Evolutionary conservation across 1,140 invertebrate genomes (phyloP).

Genomic region (Psix sp.): DNA sequence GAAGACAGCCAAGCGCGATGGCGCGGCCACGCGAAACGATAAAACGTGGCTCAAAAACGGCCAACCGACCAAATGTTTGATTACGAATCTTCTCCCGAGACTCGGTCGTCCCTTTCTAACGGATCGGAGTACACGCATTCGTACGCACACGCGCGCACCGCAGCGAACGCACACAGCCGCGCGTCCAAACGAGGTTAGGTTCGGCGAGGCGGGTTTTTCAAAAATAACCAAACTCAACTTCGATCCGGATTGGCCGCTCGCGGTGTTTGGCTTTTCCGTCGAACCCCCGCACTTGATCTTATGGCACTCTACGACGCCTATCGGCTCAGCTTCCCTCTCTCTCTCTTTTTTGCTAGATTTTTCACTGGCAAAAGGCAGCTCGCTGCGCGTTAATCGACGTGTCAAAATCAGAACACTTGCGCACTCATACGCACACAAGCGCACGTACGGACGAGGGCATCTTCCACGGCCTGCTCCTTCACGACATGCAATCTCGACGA

Average conservation of each 20-base stretch:
- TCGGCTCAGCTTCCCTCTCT: no score
- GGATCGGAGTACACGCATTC: background rate
- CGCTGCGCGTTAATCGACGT: constrained; percentile 55
- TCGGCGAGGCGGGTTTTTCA: constrained; percentile 9
- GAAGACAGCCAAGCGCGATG: no score
- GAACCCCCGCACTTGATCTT: no score
- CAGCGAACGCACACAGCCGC: no score
- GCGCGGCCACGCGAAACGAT: no score
- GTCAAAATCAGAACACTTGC: constrained; percentile 57
- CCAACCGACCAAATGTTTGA: constrained; percentile 1
- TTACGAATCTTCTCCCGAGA: constrained; percentile 1
- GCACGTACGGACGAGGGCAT: constrained; percentile 6
- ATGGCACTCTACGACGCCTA: no score
- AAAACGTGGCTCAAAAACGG: background rate
- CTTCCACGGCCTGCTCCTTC: constrained; percentile 34
- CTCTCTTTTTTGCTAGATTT: constrained; percentile 23
- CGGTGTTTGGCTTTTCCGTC: no score
- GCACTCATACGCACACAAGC: constrained; percentile 17
- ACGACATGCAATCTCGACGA: constrained; percentile 17
- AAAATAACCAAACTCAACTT: constrained; percentile 7
- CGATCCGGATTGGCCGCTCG: no score
- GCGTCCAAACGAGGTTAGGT: constrained; percentile 12
- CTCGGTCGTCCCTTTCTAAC: constrained; percentile 11
- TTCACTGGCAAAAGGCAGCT: constrained; percentile 30
- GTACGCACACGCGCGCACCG: background rate